Percentiles rank a stretch among this genome's conserved stretches.
Evolutionary conservation across 2,888 invertebrate species (phyloP).

Genomic region (Torymus auratus): DNA sequence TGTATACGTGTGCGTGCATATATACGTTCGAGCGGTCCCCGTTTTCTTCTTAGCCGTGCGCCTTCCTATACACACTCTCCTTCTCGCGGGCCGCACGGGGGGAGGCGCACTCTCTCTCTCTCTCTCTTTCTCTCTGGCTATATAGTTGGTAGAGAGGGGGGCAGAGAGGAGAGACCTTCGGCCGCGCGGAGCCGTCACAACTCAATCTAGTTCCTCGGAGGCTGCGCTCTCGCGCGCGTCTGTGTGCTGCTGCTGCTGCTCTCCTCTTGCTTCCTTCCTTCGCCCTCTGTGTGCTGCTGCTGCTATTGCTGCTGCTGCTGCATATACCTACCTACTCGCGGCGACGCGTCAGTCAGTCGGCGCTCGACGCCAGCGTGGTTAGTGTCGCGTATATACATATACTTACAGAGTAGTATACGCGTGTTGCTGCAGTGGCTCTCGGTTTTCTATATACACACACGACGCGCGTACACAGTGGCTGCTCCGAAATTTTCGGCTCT

Average conservation of each 20-base stretch:
- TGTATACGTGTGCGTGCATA: neutral
- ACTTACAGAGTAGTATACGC: too few relatives aligned
- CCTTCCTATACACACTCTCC: neutral
- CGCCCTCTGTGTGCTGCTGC: too few relatives aligned
- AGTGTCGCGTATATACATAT: too few relatives aligned
- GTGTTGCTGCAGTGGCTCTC: too few relatives aligned
- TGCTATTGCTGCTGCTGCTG: neutral
- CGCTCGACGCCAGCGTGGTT: too few relatives aligned
- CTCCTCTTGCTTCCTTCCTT: too few relatives aligned
- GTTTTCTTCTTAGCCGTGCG: neutral
- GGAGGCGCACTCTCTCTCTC: neutral
- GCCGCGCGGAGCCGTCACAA: conserved; percentile 74
- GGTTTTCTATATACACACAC: too few relatives aligned
- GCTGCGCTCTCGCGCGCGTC: conserved; percentile 65
- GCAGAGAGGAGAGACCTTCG: conserved; percentile 63
- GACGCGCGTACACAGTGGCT: neutral
- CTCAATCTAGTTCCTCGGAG: conserved; percentile 75
- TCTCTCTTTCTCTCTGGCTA: too few relatives aligned
- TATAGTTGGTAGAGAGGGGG: conserved; percentile 36
- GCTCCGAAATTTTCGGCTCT: neutral
- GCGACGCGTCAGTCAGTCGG: too few relatives aligned
- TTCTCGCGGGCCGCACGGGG: conserved; percentile 3
- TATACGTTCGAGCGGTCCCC: neutral
- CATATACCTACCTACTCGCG: too few relatives aligned
- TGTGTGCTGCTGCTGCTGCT: too few relatives aligned